Conservation (phyloP, 1,140 invertebrate genomes). For the Lepidurus apus region DNA sequence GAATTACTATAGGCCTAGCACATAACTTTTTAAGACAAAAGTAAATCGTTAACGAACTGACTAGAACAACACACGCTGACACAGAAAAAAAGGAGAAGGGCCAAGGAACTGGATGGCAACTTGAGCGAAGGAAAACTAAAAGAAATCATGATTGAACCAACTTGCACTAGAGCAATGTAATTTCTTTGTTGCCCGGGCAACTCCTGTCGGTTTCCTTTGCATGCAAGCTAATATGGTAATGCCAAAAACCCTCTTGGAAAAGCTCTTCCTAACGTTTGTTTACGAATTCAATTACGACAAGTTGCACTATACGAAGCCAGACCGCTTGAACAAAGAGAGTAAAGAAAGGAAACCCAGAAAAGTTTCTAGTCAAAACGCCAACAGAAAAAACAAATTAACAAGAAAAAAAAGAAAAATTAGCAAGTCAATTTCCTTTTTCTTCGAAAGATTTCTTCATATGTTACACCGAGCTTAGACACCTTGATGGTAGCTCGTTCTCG, state of each 20-base stretch:
- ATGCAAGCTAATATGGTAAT: neutral
- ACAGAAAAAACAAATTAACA: no score
- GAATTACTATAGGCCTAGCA: neutral
- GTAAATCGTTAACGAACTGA: neutral
- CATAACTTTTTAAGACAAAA: neutral
- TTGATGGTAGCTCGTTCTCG: no score
- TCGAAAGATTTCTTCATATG: no score
- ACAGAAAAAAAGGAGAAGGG: neutral
- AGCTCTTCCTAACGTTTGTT: neutral
- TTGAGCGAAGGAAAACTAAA: neutral
- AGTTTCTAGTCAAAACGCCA: no score
- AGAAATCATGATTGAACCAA: slow-evolving; percentile 11
- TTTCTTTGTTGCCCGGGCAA: slow-evolving; percentile 14
- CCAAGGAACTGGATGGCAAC: neutral
- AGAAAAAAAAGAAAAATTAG: no score
- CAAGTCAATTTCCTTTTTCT: no score
- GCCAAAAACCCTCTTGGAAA: neutral
- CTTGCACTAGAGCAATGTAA: neutral
- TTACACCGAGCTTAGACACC: no score
- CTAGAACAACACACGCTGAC: neutral
- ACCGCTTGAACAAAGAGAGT: no score
- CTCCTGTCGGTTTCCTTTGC: neutral
- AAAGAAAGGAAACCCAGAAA: no score
- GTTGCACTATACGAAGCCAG: neutral
- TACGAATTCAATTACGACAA: neutral